These are phyloP conservation scores for Andrena cerasifolii DNA, from an alignment of 1,140 invertebrate species.

Conservation along the genomic window DNA sequence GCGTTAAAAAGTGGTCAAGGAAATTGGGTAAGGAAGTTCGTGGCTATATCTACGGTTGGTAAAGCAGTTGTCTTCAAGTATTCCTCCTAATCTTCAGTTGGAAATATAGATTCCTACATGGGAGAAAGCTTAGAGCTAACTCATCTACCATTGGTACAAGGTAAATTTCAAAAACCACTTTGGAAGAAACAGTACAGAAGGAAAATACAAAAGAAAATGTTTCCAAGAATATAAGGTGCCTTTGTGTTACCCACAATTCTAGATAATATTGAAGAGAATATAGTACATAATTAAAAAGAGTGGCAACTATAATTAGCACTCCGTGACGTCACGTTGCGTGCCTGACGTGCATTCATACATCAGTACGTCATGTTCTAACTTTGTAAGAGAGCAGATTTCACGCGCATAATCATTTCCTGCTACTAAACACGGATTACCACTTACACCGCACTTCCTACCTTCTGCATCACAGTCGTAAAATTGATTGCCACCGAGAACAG, in stretches of 20 bases:
- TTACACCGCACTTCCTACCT: background rate
- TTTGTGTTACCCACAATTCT: too few relatives aligned
- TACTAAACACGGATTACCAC: background rate
- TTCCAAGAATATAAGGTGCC: too few relatives aligned
- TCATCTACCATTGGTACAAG: background rate
- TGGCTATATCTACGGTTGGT: background rate
- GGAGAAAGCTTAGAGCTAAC: background rate
- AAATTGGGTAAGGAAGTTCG: background rate
- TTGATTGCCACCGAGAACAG: background rate
- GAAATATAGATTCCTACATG: background rate
- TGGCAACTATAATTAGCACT: conserved; percentile 7
- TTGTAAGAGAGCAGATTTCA: background rate
- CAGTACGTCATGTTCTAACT: background rate
- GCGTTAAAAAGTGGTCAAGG: background rate
- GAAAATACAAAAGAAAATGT: too few relatives aligned
- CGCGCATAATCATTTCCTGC: background rate
- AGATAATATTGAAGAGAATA: too few relatives aligned
- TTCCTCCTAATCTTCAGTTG: background rate
- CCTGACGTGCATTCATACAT: conserved; percentile 1
- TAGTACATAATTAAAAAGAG: background rate
- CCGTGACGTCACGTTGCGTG: conserved; percentile 1
- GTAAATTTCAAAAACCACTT: background rate
- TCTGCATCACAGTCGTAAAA: background rate
- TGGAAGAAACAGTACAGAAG: background rate
- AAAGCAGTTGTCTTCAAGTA: background rate